These are phyloP conservation scores for Sinonovacula constricta DNA, from an alignment of 1,140 invertebrate species.

Conservation along the genomic window DNA sequence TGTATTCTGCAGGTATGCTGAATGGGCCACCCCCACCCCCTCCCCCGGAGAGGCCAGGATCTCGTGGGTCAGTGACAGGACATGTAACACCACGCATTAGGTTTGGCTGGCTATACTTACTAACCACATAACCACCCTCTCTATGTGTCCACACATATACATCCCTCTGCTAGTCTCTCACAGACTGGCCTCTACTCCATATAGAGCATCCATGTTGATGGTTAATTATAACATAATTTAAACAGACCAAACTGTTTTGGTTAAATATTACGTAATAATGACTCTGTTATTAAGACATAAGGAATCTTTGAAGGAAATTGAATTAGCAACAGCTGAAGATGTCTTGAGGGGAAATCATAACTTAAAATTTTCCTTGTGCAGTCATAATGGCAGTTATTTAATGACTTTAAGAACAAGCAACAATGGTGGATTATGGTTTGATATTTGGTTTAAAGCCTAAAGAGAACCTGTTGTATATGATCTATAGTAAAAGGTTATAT, in stretches of 20 bases:
- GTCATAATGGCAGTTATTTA: too few relatives aligned
- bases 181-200: background rate
- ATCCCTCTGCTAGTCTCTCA: background rate
- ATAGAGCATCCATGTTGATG: background rate
- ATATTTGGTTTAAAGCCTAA: too few relatives aligned
- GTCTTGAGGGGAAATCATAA: too few relatives aligned
- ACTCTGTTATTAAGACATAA: background rate
- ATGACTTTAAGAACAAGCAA: too few relatives aligned
- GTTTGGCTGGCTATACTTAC: slow-evolving; percentile 40
- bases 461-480: too few relatives aligned
- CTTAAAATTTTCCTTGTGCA: too few relatives aligned
- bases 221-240: background rate
- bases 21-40: slow-evolving; percentile 48
- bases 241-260: background rate
- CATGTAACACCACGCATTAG: slow-evolving; percentile 52
- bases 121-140: slow-evolving; percentile 2
- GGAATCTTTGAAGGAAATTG: background rate
- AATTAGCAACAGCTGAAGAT: too few relatives aligned
- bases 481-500: too few relatives aligned
- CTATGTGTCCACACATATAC: background rate
- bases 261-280: background rate
- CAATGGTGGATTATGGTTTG: too few relatives aligned
- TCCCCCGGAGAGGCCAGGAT: slow-evolving; percentile 45
- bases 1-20: slow-evolving; percentile 48
- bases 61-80: slow-evolving; percentile 52